Evolutionary conservation across 2,888 invertebrate species (phyloP).

Genomic region (Octonoba sinensis): DNA sequence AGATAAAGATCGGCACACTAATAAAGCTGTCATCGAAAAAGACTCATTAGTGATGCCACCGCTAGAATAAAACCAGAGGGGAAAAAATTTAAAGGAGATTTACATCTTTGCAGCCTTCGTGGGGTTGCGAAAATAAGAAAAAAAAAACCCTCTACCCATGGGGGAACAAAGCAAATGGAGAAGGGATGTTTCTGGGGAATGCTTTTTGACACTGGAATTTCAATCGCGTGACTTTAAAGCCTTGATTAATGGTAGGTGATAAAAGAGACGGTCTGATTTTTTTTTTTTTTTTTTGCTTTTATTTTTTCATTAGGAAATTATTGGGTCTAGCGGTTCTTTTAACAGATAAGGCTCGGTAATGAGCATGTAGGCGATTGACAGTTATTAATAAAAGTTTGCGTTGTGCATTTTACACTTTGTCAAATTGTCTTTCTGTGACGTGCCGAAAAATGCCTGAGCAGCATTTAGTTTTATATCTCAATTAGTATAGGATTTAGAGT

Average conservation of each 20-base stretch:
- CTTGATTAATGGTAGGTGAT: conserved; percentile 34
- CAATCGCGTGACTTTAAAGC: conserved; percentile 33
- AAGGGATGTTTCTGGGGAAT: background rate
- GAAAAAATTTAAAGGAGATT: conserved; percentile 23
- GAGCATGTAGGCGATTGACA: too few species aligned
- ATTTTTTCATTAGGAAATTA: background rate
- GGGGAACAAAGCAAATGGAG: background rate
- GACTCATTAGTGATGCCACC: conserved; percentile 50
- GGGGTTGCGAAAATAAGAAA: too few species aligned
- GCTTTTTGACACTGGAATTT: conserved; percentile 47
- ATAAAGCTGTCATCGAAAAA: conserved; percentile 51
- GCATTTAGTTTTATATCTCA: too few species aligned
- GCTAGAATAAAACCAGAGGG: conserved; percentile 11
- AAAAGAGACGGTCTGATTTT: background rate
- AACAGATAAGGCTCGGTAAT: too few species aligned
- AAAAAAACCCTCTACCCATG: too few species aligned
- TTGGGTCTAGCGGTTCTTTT: too few species aligned
- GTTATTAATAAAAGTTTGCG: too few species aligned
- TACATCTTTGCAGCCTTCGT: conserved; percentile 3
- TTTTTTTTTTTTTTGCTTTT: conserved; percentile 2
- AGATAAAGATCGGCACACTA: conserved; percentile 36
- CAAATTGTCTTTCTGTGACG: too few species aligned
- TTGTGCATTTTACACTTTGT: too few species aligned
- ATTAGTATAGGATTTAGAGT: too few species aligned
- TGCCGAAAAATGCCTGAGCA: too few species aligned